Percentiles rank a stretch among this genome's conserved stretches.
phyloP scores from a whole-genome alignment of 1,140 invertebrate species.

The Maniola jurtina region DNA sequence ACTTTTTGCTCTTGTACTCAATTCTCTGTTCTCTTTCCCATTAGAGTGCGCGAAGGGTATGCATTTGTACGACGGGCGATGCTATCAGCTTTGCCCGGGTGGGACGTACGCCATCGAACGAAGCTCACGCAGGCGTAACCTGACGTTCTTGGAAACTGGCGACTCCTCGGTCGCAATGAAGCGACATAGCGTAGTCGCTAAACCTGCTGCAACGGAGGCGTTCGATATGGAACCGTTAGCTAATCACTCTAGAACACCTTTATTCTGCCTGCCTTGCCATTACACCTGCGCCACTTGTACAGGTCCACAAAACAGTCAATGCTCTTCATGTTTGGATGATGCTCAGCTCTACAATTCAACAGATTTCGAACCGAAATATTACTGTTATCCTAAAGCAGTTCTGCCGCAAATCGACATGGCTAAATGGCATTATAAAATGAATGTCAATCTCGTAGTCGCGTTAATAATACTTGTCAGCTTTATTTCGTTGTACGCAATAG shows the following conservation, averaged over 20 bases:
- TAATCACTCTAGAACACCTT: constrained; percentile 45
- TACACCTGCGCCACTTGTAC: constrained; percentile 66
- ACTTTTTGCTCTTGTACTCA: constrained; percentile 53
- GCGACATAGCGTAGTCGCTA: constrained; percentile 39
- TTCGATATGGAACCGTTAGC: constrained; percentile 57
- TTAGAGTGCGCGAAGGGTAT: constrained; percentile 76
- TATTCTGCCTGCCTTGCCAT: constrained; percentile 65
- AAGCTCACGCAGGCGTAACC: constrained; percentile 65
- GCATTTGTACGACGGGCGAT: constrained; percentile 73
- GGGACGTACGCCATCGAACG: constrained; percentile 62
- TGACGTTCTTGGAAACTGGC: constrained; percentile 52
- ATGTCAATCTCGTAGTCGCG: constrained; percentile 49
- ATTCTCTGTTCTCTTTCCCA: constrained; percentile 69
- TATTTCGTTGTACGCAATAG: constrained; percentile 46
- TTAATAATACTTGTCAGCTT: constrained; percentile 41
- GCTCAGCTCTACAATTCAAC: constrained; percentile 58
- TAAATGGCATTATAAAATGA: constrained; percentile 59
- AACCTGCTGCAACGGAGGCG: constrained; percentile 51
- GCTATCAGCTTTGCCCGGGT: constrained; percentile 62
- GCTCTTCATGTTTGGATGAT: constrained; percentile 62
- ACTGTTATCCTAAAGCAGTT: constrained; percentile 64
- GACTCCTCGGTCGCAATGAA: constrained; percentile 40
- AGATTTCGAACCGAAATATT: constrained; percentile 52
- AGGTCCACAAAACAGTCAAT: constrained; percentile 62
- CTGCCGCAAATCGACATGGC: constrained; percentile 56